A percentile compares a stretch with the other conserved stretches of the same genome.
These are phyloP conservation scores for Nomada fucata DNA, from an alignment of 2,888 invertebrate genomes.

Conservation along the genomic window DNA sequence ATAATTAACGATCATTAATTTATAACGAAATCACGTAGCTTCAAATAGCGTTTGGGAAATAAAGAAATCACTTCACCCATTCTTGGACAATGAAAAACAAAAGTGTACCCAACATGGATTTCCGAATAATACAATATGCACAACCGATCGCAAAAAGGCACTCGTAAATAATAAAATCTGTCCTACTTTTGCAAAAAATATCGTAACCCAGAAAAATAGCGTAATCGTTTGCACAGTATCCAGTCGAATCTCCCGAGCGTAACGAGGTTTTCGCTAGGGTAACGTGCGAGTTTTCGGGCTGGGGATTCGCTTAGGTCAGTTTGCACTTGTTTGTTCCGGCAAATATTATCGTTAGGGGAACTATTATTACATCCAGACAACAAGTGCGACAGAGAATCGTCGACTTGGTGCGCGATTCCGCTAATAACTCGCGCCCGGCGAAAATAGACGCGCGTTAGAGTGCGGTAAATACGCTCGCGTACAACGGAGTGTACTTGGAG, in stretches of 20 bases:
- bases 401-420: conserved; percentile 62
- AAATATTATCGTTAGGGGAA: conserved; percentile 65
- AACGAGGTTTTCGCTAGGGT: not conserved
- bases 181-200: not conserved
- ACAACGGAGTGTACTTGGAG: conserved; percentile 52
- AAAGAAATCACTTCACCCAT: too few species aligned
- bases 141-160: not conserved
- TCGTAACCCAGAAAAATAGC: too few species aligned
- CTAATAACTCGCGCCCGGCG: conserved; percentile 70
- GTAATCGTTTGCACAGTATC: not conserved
- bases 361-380: conserved; percentile 73
- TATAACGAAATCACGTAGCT: too few species aligned
- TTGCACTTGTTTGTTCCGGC: conserved; percentile 61
- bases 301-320: conserved; percentile 18
- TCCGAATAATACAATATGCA: too few species aligned
- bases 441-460: conserved; percentile 69
- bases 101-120: too few species aligned
- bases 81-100: too few species aligned
- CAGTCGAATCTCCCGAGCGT: not conserved
- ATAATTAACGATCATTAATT: not conserved
- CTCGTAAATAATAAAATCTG: not conserved
- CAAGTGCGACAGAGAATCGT: conserved; percentile 66
- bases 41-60: too few species aligned
- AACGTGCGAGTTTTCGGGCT: not conserved
- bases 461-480: conserved; percentile 55